Evolutionary conservation across 2,888 invertebrate species (phyloP).

Genomic region (Trichacis sp.): DNA sequence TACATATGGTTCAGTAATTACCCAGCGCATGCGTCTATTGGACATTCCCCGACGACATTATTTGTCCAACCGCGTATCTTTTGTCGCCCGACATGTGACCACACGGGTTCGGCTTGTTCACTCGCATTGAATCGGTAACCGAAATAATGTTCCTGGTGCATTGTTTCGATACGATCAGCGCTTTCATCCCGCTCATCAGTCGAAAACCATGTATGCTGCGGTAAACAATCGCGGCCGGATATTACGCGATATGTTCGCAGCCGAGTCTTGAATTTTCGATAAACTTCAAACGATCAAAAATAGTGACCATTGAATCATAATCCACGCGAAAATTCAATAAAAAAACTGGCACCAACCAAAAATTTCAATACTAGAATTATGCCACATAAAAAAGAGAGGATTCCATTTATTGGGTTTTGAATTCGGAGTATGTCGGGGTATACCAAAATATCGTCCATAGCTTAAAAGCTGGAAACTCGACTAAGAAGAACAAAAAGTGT

Average conservation of each 20-base stretch:
- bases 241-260: constrained; percentile 31
- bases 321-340: no score
- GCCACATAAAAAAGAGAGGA: no score
- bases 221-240: constrained; percentile 53
- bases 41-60: constrained; percentile 8
- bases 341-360: no score
- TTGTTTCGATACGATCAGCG: constrained; percentile 50
- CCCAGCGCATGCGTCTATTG: no score
- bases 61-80: constrained; percentile 30
- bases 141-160: constrained; percentile 50
- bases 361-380: no score
- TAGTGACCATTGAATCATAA: constrained; percentile 20
- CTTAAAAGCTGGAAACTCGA: constrained; percentile 41
- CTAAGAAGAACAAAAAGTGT: constrained; percentile 19
- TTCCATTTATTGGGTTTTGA: no score
- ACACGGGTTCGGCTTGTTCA: constrained; percentile 31
- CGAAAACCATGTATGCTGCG: constrained; percentile 53
- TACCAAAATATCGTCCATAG: not conserved
- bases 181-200: constrained; percentile 54
- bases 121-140: constrained; percentile 51
- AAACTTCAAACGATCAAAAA: constrained; percentile 35
- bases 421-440: no score
- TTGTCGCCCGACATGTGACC: constrained; percentile 12
- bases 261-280: constrained; percentile 37
- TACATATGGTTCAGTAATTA: no score